Base-by-base conservation (phyloP, 2,888 invertebrate genomes). In the Caenorhabditis sp. region DNA sequence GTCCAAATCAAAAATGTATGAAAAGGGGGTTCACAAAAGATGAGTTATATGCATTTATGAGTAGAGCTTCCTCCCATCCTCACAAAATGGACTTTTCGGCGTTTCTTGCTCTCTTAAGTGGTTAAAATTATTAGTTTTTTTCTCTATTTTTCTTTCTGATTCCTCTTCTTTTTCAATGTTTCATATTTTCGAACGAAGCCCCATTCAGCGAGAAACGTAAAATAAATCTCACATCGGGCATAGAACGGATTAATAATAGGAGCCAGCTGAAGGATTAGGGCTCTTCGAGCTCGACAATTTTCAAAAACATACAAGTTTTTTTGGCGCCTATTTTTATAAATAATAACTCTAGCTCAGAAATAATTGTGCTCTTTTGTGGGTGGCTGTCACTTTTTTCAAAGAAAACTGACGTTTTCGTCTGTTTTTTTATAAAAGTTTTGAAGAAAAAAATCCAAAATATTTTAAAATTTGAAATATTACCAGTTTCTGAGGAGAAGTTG, bases 241-340 rank as follows among this genome's bases (percentile, higher is more conserved):
- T 17, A 43, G 43, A 43, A 43, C 43, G 43, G 43, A 43, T 43
- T 43, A 43, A 43, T 43, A 43, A 43, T 43, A 43, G 43, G 43
- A 17, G 43, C 14, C 31, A 43, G 43, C 43, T 43, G 43, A 17
- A 43, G 43, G 43, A 43, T 43, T 43, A 43, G 43, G 43, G 17
- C 17, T 43, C 14, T 43, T 43, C 43, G 43, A 31, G 31, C 31
- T 31, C 43, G 43, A 43, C 43, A 43, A 43, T 43, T 43, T 43
- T 43, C 43, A 43, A 10, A 10, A 43, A 43, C 12, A 43, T 17
- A 43, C 43, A 43, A 17, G 14, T 10, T 43, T n/a, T n/a, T 43
- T 43, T 43, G 43, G 43, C 43, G 43, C 43, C 43, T 43, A 43
- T 43, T 43, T 43, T 43, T 43, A 43, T 43, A 43, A 43, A 43